Evolutionary conservation across 1,140 invertebrate genomes (phyloP).

Genomic region (Neuroterus valhalla): DNA sequence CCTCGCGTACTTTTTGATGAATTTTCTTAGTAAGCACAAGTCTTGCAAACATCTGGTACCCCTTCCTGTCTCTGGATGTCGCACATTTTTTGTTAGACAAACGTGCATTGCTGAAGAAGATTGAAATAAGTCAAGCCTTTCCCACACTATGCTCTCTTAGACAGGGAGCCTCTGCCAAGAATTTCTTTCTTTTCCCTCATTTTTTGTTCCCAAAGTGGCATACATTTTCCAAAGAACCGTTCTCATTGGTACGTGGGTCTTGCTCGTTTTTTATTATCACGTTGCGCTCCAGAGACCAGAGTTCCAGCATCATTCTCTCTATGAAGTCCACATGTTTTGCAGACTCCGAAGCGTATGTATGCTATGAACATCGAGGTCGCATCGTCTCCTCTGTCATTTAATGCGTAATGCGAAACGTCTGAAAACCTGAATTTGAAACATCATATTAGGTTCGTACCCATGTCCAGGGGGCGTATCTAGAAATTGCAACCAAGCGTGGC

Average conservation of each 20-base stretch:
- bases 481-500: no score
- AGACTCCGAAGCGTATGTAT: background rate
- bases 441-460: background rate
- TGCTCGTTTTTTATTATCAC: background rate
- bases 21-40: background rate
- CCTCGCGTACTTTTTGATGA: background rate
- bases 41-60: slow-evolving; percentile 9
- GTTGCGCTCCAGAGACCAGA: background rate
- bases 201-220: slow-evolving; percentile 13
- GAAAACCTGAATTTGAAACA: background rate
- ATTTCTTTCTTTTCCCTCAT: background rate
- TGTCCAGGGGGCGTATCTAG: no score
- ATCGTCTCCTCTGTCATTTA: background rate
- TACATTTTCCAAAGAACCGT: slow-evolving; percentile 7
- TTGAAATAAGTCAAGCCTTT: slow-evolving; percentile 24
- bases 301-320: background rate
- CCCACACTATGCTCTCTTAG: slow-evolving; percentile 1
- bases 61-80: background rate
- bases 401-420: slow-evolving; percentile 14
- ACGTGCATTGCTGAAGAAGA: background rate
- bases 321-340: slow-evolving; percentile 26
- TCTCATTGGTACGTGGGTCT: slow-evolving; percentile 18
- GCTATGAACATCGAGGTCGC: slow-evolving; percentile 12
- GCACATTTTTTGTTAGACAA: background rate
- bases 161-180: slow-evolving; percentile 4